Base-by-base conservation (phyloP, 1,140 invertebrate genomes). In the Diabrotica undecimpunctata region DNA sequence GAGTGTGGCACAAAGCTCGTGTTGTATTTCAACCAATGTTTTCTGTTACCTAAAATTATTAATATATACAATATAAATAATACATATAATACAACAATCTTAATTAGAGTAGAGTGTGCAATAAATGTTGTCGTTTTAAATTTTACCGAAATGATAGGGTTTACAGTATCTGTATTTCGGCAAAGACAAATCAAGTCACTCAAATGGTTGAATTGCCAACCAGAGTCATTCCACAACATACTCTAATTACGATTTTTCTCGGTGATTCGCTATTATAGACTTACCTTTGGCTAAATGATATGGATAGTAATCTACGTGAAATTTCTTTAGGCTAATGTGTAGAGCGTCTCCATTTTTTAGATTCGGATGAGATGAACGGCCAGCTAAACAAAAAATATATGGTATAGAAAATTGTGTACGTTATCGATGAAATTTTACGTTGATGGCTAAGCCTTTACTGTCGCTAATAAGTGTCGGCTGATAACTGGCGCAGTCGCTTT, bases 221-320 rank as follows among this genome's bases (percentile, higher is more conserved):
- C n/a, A n/a, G n/a, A n/a, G n/a, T n/a, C n/a, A 7, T 50, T 7
- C 46, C 7, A 50, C 7, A 5, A 55, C 9, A 14, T 25, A 12
- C 14, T 11, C 36, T 9, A 10, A 50, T 12, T 50, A 12, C n/a
- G n/a, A 50, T 50, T 50, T 50, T 50, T 50, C n/a, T 50, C 14
- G 14, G 2, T 54, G 5, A n/a, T 9, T n/a, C 11, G 35, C 5
- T 13, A 25, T 10, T 7, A 25, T 25, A 8, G 11, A 54, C 56
- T 88, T 87, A 61, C 66, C 72, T 69, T 73, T 75, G 63, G 95
- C 94, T 73, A 95, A 86, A 80, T 98, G 95, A 83, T 97, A 98
- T 0, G 97, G 97, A 83, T 99, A 99, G 77, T 95, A 93, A 80
- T 99, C 97, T 8, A 98, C 82, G 78, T 95, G 90, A 76, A 99